Percentiles rank a stretch among this genome's conserved stretches.
phyloP scores from a whole-genome alignment of 2,797 vertebrate species.

The Pagetopsis macropterus region DNA sequence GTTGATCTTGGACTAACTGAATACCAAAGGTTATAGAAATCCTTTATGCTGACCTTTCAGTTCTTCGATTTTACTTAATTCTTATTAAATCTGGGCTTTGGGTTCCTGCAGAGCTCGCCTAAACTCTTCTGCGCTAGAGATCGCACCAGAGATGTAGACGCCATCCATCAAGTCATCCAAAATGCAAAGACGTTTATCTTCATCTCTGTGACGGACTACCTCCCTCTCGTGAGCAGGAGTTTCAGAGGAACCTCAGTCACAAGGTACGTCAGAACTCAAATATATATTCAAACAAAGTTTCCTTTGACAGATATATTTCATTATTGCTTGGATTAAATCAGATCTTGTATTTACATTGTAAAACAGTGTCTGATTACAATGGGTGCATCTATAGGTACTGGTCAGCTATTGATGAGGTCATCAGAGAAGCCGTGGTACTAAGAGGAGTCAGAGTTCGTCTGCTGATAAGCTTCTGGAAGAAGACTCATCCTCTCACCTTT shows the following conservation, averaged over 20 bases:
- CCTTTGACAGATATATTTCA: not conserved
- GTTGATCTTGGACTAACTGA: not conserved
- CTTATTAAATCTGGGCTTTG: not conserved
- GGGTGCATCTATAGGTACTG: constrained; percentile 84
- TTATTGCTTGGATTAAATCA: not conserved
- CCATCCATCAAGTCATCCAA: constrained; percentile 91
- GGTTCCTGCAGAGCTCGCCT: constrained; percentile 88
- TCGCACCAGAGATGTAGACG: constrained; percentile 90
- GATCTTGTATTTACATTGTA: not conserved
- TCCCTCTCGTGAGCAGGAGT: constrained; percentile 87
- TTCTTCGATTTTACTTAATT: not conserved
- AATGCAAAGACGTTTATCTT: constrained; percentile 89
- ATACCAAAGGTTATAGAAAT: not conserved
- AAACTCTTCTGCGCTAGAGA: constrained; percentile 90
- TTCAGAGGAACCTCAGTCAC: constrained; percentile 82
- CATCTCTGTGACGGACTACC: constrained; percentile 92
- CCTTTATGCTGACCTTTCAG: not conserved
- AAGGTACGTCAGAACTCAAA: constrained; percentile 49
- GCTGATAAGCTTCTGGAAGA: constrained; percentile 91
- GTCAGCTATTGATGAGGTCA: constrained; percentile 90
- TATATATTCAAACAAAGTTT: not conserved
- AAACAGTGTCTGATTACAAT: not conserved
- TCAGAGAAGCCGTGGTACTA: constrained; percentile 90
- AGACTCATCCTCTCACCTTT: constrained; percentile 92
- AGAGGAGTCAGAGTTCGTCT: constrained; percentile 90